These are phyloP conservation scores for Anseranas semipalmata DNA, from an alignment of 2,113 vertebrate genomes.

Conservation along the genomic window DNA sequence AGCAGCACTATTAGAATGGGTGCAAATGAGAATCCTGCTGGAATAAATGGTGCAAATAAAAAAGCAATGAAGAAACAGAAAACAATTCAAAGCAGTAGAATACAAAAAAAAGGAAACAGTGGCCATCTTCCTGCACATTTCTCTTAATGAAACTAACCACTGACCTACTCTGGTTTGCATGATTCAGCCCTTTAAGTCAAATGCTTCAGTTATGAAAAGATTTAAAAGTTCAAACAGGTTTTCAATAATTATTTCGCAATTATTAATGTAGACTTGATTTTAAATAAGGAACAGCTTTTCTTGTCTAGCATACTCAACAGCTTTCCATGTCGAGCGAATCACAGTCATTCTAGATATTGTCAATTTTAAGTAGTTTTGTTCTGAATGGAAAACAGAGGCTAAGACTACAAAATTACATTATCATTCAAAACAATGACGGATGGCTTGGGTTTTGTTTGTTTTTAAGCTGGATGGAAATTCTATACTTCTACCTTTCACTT, in stretches of 20 bases:
- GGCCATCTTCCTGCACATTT: conserved; percentile 69
- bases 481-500: not conserved
- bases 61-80: conserved; percentile 84
- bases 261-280: not conserved
- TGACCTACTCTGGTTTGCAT: not conserved
- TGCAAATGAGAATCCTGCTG: conserved; percentile 98
- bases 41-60: conserved; percentile 85
- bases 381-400: not conserved
- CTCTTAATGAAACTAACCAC: conserved; percentile 25
- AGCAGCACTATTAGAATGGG: conserved; percentile 99
- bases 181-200: conserved; percentile 34
- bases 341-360: not conserved
- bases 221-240: conserved; percentile 34
- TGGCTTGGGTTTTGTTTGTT: not conserved
- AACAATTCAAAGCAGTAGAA: conserved; percentile 81
- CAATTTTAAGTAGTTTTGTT: not conserved
- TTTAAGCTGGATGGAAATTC: conserved; percentile 21
- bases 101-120: conserved; percentile 76
- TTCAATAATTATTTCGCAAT: not conserved
- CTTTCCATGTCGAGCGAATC: not conserved
- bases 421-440: not conserved
- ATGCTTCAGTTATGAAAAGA: conserved; percentile 13
- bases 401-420: not conserved
- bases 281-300: not conserved
- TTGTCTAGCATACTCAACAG: not conserved